Percentiles rank a stretch among this genome's conserved stretches.
Evolutionary conservation across 2,113 vertebrate genomes (phyloP).

Genomic region (Zapornia atra): DNA sequence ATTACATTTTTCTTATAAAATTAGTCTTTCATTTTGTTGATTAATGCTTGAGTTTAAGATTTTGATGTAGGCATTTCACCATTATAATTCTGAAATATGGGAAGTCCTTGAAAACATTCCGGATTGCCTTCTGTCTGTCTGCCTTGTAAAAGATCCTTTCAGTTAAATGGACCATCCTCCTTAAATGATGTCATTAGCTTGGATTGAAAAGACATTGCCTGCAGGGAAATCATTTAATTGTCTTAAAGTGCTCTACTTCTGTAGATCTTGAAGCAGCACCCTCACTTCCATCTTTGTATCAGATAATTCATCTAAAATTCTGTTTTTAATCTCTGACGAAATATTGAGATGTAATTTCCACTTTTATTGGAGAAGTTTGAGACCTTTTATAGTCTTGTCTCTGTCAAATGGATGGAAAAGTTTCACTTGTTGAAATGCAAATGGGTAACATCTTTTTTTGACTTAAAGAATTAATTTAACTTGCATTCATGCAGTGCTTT

Average conservation of each 20-base stretch:
- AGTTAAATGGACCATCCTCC: slow-evolving; percentile 86
- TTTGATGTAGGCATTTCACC: slow-evolving; percentile 80
- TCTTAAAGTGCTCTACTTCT: slow-evolving; percentile 83
- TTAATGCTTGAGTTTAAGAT: slow-evolving; percentile 80
- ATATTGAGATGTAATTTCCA: slow-evolving; percentile 75
- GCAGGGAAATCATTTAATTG: slow-evolving; percentile 85
- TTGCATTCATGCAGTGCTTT: slow-evolving; percentile 57
- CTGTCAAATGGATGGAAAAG: slow-evolving; percentile 47
- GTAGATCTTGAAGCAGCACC: slow-evolving; percentile 74
- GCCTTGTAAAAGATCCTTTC: slow-evolving; percentile 81
- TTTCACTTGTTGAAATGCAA: slow-evolving; percentile 67
- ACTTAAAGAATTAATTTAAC: slow-evolving; percentile 60
- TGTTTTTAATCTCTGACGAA: slow-evolving; percentile 75
- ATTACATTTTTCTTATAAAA: slow-evolving; percentile 76
- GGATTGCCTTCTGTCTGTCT: slow-evolving; percentile 84
- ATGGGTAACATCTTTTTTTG: slow-evolving; percentile 41
- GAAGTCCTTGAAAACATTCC: slow-evolving; percentile 80
- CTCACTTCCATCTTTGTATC: slow-evolving; percentile 77
- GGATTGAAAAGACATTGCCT: slow-evolving; percentile 85
- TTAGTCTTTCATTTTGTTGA: slow-evolving; percentile 79
- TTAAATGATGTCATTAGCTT: slow-evolving; percentile 86
- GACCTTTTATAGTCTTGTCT: slow-evolving; percentile 64
- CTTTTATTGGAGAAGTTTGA: slow-evolving; percentile 73
- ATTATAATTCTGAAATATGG: slow-evolving; percentile 84
- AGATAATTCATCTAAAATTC: slow-evolving; percentile 77